Base-by-base conservation (phyloP, 2,113 vertebrate genomes). In the Myodes glareolus region DNA sequence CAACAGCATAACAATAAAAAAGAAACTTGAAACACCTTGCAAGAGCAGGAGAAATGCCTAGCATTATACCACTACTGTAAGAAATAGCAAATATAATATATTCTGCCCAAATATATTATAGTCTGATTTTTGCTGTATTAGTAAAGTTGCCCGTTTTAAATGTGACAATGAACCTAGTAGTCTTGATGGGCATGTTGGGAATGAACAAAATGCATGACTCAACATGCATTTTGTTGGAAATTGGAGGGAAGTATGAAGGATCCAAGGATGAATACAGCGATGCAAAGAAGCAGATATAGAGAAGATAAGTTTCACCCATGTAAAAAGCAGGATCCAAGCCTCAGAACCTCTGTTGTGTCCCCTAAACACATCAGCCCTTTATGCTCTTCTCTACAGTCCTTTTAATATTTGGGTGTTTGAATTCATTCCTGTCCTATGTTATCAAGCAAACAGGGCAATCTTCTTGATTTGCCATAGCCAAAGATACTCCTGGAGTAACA, bases 231-330 rank as follows among this genome's bases (percentile, higher is more conserved):
- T 91, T 92, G 13, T 75, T 96, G 91, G 45, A 91, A 50, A 92
- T 50, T 94, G 21, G 72, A 65, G 8, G 31, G 63, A 91, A 88
- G 4, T 14, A 52, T 70, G 33, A 70, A 70, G 29, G 31, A 91
- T 88, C 39, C 81, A 88, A 92, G 31, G 31, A 89, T 91, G 47
- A 45, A 91, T 92, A 92, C 27, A 87, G 42, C 68, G 45, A 70
- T 3, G 3, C 9, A 63, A 39, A 92, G 63, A 96, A 86, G 31
- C 33, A 72, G 11, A 80, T 70, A 47, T 50, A 29, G 90, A 42
- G 27, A 47, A 39, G 39, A 50, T 7, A 80, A 50, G 27, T 94
- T 55, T 89, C 29, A 36, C 7, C 17, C 67, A 63, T 81, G 11
- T 80, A 16, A 55, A 92, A 94, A 90, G 29, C 47, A 93, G 55